Evolutionary conservation across 2,888 invertebrate genomes (phyloP).

Genomic region (Blomia tropicalis): DNA sequence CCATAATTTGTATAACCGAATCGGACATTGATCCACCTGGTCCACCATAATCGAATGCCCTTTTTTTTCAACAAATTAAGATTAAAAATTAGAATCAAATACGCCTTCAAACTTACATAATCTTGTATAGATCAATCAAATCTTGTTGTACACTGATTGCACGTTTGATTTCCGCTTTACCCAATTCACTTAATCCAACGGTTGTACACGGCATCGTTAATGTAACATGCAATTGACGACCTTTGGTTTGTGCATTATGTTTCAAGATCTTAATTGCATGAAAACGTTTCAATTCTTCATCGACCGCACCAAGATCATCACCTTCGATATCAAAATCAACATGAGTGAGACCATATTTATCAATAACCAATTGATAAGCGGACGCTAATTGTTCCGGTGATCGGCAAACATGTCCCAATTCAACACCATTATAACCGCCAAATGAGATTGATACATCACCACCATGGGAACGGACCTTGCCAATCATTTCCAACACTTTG

Average conservation of each 20-base stretch:
- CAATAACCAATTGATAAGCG: constrained; percentile 19
- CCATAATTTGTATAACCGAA: constrained; percentile 17
- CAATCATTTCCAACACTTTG: neutral
- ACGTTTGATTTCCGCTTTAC: constrained; percentile 4
- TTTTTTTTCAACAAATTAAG: neutral
- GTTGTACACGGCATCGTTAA: constrained; percentile 16
- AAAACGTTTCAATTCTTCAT: neutral
- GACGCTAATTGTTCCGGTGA: neutral
- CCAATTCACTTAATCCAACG: constrained; percentile 18
- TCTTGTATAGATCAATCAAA: constrained; percentile 18
- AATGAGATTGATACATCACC: constrained; percentile 21
- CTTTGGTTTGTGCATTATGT: constrained; percentile 11
- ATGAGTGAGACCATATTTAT: constrained; percentile 18
- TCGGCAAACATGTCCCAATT: constrained; percentile 11
- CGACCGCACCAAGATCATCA: neutral
- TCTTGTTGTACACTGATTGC: neutral
- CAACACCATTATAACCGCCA: constrained; percentile 17
- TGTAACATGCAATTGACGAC: constrained; percentile 11
- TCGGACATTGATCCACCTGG: neutral
- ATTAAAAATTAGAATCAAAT: neutral
- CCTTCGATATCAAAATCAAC: constrained; percentile 19
- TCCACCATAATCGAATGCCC: constrained; percentile 23
- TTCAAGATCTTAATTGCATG: constrained; percentile 21
- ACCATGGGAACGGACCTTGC: constrained; percentile 2
- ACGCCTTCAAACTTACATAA: constrained; percentile 20